Evolutionary conservation across 1,140 invertebrate genomes (phyloP).

Genomic region (Philotrypesis tridentata): DNA sequence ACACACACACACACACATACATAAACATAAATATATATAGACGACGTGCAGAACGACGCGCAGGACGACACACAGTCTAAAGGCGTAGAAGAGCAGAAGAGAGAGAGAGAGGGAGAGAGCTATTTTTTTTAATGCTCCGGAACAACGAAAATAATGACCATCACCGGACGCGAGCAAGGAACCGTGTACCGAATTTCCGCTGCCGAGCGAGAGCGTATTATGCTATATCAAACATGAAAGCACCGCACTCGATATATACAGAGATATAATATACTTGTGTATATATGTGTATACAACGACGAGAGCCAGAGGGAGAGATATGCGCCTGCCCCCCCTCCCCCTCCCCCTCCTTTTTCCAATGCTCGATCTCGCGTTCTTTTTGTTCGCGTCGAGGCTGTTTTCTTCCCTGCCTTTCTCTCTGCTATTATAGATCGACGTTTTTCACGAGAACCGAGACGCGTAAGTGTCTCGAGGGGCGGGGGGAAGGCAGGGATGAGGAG

Average conservation of each 20-base stretch:
- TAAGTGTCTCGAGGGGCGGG: no score
- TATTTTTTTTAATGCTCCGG: not conserved
- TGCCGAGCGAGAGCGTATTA: not conserved
- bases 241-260: not conserved
- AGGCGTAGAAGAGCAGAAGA: no score
- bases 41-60: no score
- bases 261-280: not conserved
- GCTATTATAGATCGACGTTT: no score
- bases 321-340: no score
- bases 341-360: no score
- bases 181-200: slow-evolving; percentile 32
- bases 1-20: no score
- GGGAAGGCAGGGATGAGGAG: no score
- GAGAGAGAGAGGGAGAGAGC: not conserved
- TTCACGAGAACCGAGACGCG: not conserved
- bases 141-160: slow-evolving; percentile 25
- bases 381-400: not conserved
- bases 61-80: no score
- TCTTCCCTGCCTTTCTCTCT: not conserved
- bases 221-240: not conserved
- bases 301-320: no score
- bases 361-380: not conserved
- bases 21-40: no score
- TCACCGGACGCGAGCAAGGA: slow-evolving; percentile 4
- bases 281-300: no score